Evolutionary conservation across 2,888 invertebrate genomes (phyloP), one percentile per base, ranked within the genome.

Genomic region (Sminthurinus aureus): DNA sequence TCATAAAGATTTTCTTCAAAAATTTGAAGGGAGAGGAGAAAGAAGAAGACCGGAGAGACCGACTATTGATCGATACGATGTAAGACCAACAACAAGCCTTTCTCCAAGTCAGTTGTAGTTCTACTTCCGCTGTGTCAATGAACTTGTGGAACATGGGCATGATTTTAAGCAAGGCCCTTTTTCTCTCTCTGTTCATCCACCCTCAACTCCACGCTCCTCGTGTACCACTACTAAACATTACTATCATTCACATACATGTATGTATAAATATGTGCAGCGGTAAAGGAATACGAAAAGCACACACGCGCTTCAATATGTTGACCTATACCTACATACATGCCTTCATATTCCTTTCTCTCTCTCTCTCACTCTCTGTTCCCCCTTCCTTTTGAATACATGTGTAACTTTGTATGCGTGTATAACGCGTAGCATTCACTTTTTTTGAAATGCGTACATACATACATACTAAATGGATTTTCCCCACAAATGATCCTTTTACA

Each of bases 71-170:
- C 58, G 58, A 58, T 58, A 58, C 18, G 58, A 18, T 18, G 18
- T 18, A 58, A 38, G 58, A 18, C 58, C 13, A 58, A 18, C 13
- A 58, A 18, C 58, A 58, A 18, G 74, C 50, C 12, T 71, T 71
- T 73, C 73, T 73, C 73, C 75, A 75, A 75, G n/a, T 51, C 50
- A 51, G 75, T 18, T 26, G 26, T 73, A 73, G 73, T 73, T 38
- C 73, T 73, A 73, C 75, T 75, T 75, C 75, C 75, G 51, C 75
- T 75, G 75, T 75, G 75, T 75, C 75, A 75, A 75, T 75, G 75
- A 75, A 75, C 75, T 75, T 75, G 74, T 24, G 12, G 38, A 50
- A 69, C 67, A 50, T 38, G 75, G 51, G 51, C 75, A 75, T 75
- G 75, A 75, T 75, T 74, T 52, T 51, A 75, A 75, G 75, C 75